Evolutionary conservation across 1,140 invertebrate genomes (phyloP).

Genomic region (Zophobas morio): DNA sequence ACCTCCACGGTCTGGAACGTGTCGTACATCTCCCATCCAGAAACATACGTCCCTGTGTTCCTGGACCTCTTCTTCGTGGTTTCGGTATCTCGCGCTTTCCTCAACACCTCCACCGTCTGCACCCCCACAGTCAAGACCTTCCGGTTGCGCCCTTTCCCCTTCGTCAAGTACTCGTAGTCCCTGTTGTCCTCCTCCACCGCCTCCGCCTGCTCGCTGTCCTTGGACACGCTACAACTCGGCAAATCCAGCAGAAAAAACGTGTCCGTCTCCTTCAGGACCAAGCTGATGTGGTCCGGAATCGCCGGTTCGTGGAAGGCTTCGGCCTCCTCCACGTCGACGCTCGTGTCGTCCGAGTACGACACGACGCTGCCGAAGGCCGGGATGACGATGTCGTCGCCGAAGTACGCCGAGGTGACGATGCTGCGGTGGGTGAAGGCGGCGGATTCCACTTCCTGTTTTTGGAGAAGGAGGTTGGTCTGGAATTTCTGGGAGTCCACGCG

Average conservation of each 20-base stretch:
- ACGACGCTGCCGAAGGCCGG: neutral
- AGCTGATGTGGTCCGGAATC: constrained; percentile 70
- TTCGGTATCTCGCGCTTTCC: constrained; percentile 75
- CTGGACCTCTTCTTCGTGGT: constrained; percentile 70
- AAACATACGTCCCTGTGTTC: constrained; percentile 76
- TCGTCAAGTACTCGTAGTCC: constrained; percentile 75
- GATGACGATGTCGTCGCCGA: constrained; percentile 3
- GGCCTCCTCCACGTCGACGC: neutral
- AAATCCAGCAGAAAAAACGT: constrained; percentile 77
- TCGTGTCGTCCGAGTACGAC: neutral
- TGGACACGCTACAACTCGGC: constrained; percentile 74
- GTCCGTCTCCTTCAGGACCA: constrained; percentile 77
- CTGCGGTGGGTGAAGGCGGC: constrained; percentile 3
- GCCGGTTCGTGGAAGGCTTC: neutral
- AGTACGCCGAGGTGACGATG: constrained; percentile 10
- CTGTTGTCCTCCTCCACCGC: constrained; percentile 75
- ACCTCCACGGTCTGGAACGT: constrained; percentile 71
- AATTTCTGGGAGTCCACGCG: constrained; percentile 19
- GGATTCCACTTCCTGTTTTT: constrained; percentile 16
- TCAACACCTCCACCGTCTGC: constrained; percentile 74
- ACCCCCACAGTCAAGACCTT: constrained; percentile 76
- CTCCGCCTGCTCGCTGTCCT: constrained; percentile 71
- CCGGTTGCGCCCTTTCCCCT: constrained; percentile 74
- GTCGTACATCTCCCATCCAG: constrained; percentile 82
- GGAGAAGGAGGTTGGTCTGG: neutral